Conservation (phyloP, 2,797 vertebrate species). For the Lophura swinhoii region DNA sequence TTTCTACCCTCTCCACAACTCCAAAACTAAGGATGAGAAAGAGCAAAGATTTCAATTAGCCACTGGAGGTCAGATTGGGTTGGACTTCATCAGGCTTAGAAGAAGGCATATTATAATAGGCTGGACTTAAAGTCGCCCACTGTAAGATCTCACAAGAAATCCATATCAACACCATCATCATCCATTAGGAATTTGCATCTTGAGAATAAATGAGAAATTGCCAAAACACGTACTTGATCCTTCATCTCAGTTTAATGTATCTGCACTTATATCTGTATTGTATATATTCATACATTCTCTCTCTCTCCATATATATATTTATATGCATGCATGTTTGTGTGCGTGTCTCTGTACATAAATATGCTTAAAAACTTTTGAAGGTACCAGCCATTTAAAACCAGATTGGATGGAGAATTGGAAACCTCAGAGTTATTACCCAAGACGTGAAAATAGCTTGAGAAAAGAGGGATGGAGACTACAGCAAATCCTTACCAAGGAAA, state of each 20-base stretch:
- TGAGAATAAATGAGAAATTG: neutral
- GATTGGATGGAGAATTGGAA: neutral
- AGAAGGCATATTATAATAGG: neutral
- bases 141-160: neutral
- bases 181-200: neutral
- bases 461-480: neutral
- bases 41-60: neutral
- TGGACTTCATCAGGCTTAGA: neutral
- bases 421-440: neutral
- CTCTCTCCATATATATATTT: neutral
- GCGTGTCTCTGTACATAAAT: neutral
- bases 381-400: neutral
- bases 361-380: neutral
- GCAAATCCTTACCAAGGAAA: neutral
- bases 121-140: neutral
- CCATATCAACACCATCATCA: neutral
- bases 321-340: neutral
- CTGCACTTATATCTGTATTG: neutral
- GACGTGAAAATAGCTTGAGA: neutral
- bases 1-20: neutral
- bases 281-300: too few species aligned
- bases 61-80: neutral
- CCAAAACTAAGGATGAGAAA: neutral
- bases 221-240: neutral
- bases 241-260: neutral